Conservation (phyloP, 1,140 invertebrate species). For the Drosophila nannoptera region DNA sequence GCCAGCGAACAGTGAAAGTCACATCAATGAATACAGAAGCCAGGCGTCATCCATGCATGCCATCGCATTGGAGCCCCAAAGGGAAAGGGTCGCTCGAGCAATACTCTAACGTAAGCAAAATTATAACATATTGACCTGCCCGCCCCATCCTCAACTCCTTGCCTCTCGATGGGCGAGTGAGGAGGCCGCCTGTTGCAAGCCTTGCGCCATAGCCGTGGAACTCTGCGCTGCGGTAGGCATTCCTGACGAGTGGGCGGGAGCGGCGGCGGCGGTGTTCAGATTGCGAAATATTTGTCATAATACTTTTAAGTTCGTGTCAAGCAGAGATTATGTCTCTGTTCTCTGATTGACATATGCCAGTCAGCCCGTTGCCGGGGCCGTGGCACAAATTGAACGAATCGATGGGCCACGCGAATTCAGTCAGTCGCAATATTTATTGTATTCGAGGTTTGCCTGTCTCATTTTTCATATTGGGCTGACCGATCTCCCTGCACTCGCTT, state of each 20-base stretch:
- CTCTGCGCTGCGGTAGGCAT: too few species aligned
- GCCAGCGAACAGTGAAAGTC: not conserved
- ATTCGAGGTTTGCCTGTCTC: slow-evolving; percentile 23
- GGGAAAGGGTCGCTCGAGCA: too few species aligned
- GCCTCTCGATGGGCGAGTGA: too few species aligned
- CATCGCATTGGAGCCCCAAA: not conserved
- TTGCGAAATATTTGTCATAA: slow-evolving; percentile 76
- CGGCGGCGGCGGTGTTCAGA: slow-evolving; percentile 25
- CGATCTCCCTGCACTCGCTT: slow-evolving; percentile 1
- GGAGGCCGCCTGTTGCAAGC: too few species aligned
- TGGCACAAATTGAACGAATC: slow-evolving; percentile 2
- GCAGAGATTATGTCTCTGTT: slow-evolving; percentile 67
- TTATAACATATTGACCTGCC: too few species aligned
- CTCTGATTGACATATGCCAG: slow-evolving; percentile 72
- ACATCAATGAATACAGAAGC: slow-evolving; percentile 8
- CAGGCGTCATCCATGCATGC: not conserved
- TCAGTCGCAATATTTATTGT: slow-evolving; percentile 27
- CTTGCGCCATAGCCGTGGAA: too few species aligned
- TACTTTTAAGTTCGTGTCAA: slow-evolving; percentile 75
- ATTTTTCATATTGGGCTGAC: slow-evolving; percentile 26
- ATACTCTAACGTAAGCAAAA: too few species aligned
- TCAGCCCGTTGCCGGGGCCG: not conserved
- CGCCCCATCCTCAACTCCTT: too few species aligned
- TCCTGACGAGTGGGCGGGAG: too few species aligned
- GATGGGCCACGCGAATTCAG: slow-evolving; percentile 6